Evolutionary conservation across 2,797 vertebrate genomes (phyloP), one percentile per base, ranked within the genome.

Genomic region (Macrochelys suwanniensis): DNA sequence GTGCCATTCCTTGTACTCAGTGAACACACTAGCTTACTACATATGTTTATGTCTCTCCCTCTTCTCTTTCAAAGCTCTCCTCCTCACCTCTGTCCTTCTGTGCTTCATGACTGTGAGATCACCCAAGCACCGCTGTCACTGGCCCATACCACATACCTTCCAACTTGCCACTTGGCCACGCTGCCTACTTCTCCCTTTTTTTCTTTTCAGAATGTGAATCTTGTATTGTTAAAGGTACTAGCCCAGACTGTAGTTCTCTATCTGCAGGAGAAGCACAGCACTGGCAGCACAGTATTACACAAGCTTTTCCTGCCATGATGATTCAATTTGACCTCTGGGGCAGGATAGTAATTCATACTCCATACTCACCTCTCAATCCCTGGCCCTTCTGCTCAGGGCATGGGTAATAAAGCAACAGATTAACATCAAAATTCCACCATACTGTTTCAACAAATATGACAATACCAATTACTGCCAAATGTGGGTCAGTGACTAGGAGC

Each of bases 331-430:
- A 47, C 6, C 23, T 13, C 25, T 76, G 42, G 87, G 51, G 16
- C 33, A 12, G 45, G 53, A 79, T 26, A 71, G 51, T 93, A 81
- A 45, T 81, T n/a, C 71, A 5, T 2, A 7, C n/a, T 50, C 82
- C 76, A 65, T 74, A 71, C n/a, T 25, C 42, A 47, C 28, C 71
- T 42, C 45, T 37, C 10, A 77, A 85, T 85, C 71, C 4, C 59
- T 88, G 57, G 80, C 11, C 16, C 85, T 82, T 8, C 8, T 31
- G 5, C 77, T 86, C 84, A 86, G 54, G 82, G 85, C 84, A 76
- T 80, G 88, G 77, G 76, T 84, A 92, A 59, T 11, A 88, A 93
- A 90, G 19, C 6, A 86, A 37, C 59, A 84, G 76, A 96, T 42
- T 1, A 91, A 57, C 4, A 57, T 1, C n/a, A 57, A 84, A 19